phyloP scores from a whole-genome alignment of 2,113 vertebrate species.

The Vulpes lagopus region DNA sequence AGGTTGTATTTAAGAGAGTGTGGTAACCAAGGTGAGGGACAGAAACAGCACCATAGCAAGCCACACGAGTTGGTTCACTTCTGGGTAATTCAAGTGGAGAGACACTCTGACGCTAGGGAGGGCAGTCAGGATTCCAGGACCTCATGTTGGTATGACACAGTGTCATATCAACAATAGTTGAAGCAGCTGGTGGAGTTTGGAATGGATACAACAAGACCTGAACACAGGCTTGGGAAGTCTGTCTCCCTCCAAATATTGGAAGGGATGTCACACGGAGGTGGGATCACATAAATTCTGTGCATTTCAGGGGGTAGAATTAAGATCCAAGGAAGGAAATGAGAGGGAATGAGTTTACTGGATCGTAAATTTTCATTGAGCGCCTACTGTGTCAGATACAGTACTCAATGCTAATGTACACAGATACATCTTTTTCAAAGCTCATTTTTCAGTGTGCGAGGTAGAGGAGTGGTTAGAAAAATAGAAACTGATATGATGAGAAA shows the following conservation, averaged over 20 bases:
- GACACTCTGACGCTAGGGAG: background rate
- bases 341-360: background rate
- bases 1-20: background rate
- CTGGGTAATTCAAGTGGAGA: background rate
- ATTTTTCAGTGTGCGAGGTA: background rate
- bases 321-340: background rate
- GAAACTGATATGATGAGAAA: background rate
- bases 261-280: background rate
- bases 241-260: background rate
- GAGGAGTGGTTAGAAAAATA: background rate
- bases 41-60: background rate
- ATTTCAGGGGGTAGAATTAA: background rate
- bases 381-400: background rate
- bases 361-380: background rate
- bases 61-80: background rate
- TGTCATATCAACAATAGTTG: background rate
- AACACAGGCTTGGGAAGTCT: background rate
- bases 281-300: background rate
- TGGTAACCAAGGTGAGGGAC: background rate
- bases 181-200: background rate
- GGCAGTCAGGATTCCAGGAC: background rate
- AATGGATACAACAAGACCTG: background rate
- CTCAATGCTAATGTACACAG: background rate
- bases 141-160: too few species aligned
- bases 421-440: background rate